Base-by-base conservation (phyloP, 1,140 invertebrate species). In the Eueides isabella region DNA sequence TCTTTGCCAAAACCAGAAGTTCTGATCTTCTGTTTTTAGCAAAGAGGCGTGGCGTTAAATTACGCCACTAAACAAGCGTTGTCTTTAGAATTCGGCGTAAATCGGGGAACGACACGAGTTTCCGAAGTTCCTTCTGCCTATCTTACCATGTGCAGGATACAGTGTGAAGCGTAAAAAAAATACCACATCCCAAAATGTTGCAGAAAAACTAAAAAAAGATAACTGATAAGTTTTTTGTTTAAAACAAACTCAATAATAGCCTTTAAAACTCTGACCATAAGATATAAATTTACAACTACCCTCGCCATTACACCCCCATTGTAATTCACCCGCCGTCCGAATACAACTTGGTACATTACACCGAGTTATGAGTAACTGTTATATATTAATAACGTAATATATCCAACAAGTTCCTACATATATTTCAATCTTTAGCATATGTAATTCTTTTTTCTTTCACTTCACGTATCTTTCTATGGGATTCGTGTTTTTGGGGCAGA, bases 341-440 rank as follows among this genome's bases (percentile, higher is more conserved):
- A 74, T 66, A 74, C 72, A 69, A 74, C 65, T 74, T 74, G 66
- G 26, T 74, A 74, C 72, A 67, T 63, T 67, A 72, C 72, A 19
- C 28, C 26, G 72, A 74, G 35, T 74, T 68, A 68, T 69, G 71
- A 67, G 55, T 33, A 64, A 63, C 64, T 35, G 63, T 44, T 31
- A 64, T 38, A 74, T 74, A 74, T 74, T 74, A 74, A 74, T 74
- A 74, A 68, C 67, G 63, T 67, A 5, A 66, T 69, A 69, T 74
- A 74, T 69, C 48, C 55, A 31, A 69, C 61, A 55, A 44, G 41
- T 19, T 19, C 41, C 16, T 16, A 44, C n/a, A 44, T 44, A 19
- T 19, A 44, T 44, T 44, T 44, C 19, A n/a, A 14, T 38, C 35
- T 19, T 9, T 44, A 7, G n/a, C n/a, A 16, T 19, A 44, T 31